Conservation (phyloP, 2,113 vertebrate genomes). For the Asarcornis scutulata region DNA sequence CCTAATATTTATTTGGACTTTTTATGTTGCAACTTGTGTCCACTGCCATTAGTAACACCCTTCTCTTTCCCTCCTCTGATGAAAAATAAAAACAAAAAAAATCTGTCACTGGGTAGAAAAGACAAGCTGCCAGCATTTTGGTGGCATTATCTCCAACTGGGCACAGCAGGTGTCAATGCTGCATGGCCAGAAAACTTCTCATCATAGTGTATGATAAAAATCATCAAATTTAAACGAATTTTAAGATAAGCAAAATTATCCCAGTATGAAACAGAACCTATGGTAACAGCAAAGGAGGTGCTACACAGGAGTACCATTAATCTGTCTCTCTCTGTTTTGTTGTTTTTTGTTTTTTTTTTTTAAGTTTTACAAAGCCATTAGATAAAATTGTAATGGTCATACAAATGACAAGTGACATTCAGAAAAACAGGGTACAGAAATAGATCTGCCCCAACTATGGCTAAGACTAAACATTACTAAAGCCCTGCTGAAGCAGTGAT, state of each 20-base stretch:
- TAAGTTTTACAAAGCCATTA: background rate
- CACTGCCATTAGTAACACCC: background rate
- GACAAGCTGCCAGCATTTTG: background rate
- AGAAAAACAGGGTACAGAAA: background rate
- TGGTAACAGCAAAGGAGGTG: background rate
- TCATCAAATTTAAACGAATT: background rate
- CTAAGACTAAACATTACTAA: background rate
- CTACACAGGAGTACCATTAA: background rate
- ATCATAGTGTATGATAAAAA: background rate
- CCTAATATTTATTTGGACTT: background rate
- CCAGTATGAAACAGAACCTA: background rate
- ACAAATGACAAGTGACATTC: background rate
- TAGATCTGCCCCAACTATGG: background rate
- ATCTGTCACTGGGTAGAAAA: background rate
- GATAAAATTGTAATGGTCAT: background rate
- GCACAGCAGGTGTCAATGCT: fast-evolving
- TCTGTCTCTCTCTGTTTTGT: background rate
- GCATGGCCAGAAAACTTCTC: background rate
- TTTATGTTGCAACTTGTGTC: background rate
- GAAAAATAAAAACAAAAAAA: background rate
- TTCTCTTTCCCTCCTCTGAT: background rate
- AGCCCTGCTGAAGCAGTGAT: background rate
- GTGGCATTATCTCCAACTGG: background rate
- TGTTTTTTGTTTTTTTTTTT: background rate
- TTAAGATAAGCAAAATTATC: background rate